phyloP scores from a whole-genome alignment of 2,888 invertebrate genomes.

The Dascillus cervinus region DNA sequence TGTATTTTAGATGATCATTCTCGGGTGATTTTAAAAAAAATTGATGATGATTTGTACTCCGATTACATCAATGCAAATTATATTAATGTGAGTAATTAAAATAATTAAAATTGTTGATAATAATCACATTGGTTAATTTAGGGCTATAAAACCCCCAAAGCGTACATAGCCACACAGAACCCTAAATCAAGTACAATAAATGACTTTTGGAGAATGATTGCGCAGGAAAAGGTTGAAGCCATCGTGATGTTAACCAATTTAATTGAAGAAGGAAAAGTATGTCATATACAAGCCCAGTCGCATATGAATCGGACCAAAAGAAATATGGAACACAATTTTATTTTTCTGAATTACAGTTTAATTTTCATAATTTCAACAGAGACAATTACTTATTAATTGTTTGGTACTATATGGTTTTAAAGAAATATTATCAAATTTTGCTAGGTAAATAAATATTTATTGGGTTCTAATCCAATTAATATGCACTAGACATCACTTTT shows the following conservation, averaged over 20 bases:
- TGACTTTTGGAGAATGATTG: constrained; percentile 41
- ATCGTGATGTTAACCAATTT: constrained; percentile 47
- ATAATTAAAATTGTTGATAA: neutral
- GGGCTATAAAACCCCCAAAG: constrained; percentile 31
- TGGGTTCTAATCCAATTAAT: too few species aligned
- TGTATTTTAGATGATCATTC: constrained; percentile 45
- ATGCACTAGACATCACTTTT: too few species aligned
- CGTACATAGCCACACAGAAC: constrained; percentile 38
- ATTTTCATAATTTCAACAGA: too few species aligned
- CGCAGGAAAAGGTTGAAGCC: constrained; percentile 43
- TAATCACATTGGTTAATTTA: neutral
- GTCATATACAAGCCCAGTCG: too few species aligned
- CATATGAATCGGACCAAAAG: too few species aligned
- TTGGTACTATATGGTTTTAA: too few species aligned
- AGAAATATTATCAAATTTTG: too few species aligned
- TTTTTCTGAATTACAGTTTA: too few species aligned
- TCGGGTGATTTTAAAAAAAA: constrained; percentile 40
- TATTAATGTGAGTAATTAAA: constrained; percentile 36
- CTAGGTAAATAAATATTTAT: too few species aligned
- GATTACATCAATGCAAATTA: constrained; percentile 50
- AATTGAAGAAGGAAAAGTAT: constrained; percentile 41
- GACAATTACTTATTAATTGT: too few species aligned
- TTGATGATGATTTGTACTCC: constrained; percentile 36
- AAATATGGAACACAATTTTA: too few species aligned
- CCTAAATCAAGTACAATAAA: constrained; percentile 31